Conservation (phyloP, 2,113 vertebrate genomes). For the Phalacrocorax carbo region DNA sequence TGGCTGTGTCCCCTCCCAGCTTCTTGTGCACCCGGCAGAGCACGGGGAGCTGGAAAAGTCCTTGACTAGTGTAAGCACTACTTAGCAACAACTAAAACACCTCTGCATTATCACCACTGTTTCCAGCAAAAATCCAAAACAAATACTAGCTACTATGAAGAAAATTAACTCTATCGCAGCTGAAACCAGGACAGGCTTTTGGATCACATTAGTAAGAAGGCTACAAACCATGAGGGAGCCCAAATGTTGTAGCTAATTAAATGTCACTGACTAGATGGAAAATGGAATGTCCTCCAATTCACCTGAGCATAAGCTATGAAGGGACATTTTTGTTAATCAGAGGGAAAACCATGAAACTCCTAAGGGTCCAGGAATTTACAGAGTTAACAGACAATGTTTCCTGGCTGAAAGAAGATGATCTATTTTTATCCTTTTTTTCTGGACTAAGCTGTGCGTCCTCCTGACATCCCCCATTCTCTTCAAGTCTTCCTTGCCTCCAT, state of each 20-base stretch:
- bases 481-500: background rate
- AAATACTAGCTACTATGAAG: too few species aligned
- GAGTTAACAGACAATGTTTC: background rate
- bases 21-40: too few species aligned
- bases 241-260: background rate
- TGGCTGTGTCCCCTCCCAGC: too few species aligned
- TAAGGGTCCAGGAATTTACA: background rate
- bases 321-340: background rate
- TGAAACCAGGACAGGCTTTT: background rate
- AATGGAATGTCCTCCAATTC: background rate
- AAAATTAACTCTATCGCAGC: too few species aligned
- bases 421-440: background rate
- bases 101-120: too few species aligned
- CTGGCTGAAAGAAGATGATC: background rate
- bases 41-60: too few species aligned
- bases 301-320: background rate
- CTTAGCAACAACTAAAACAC: too few species aligned
- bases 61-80: too few species aligned
- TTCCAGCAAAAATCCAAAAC: too few species aligned
- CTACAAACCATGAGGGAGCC: background rate
- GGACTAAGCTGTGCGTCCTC: background rate
- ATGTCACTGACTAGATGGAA: background rate
- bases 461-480: background rate
- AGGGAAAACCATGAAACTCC: background rate
- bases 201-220: background rate